Percentiles rank a stretch among this genome's conserved stretches.
These are phyloP conservation scores for Cottus gobio DNA, from an alignment of 2,113 vertebrate genomes.

Conservation along the genomic window DNA sequence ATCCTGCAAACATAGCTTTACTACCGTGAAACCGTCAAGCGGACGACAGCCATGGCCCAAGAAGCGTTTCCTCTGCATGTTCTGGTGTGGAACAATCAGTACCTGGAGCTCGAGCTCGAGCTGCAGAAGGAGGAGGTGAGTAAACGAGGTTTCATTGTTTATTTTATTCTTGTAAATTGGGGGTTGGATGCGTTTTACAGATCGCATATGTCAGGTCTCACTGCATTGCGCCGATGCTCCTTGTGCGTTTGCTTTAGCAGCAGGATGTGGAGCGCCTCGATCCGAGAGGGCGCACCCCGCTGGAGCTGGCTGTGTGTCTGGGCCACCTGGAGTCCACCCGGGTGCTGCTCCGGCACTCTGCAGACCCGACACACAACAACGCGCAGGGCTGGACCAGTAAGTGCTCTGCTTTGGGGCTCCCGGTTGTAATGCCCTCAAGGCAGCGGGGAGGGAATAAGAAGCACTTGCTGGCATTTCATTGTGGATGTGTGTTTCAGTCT, in stretches of 20 bases:
- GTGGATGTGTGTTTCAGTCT: constrained; percentile 81
- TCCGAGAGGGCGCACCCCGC: constrained; percentile 90
- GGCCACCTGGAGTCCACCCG: constrained; percentile 92
- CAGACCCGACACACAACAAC: constrained; percentile 89
- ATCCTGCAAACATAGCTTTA: constrained; percentile 27
- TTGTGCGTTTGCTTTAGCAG: constrained; percentile 72
- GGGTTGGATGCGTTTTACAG: neutral
- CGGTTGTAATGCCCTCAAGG: neutral
- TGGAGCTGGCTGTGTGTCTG: constrained; percentile 93
- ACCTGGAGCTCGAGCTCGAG: constrained; percentile 89
- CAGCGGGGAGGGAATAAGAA: neutral
- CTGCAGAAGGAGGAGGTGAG: constrained; percentile 85
- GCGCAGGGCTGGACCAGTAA: constrained; percentile 92
- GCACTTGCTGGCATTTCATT: neutral
- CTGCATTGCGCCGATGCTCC: constrained; percentile 68
- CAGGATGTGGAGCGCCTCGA: constrained; percentile 89
- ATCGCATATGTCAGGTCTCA: constrained; percentile 27
- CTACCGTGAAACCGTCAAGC: neutral
- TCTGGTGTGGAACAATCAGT: constrained; percentile 91
- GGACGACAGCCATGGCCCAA: constrained; percentile 78
- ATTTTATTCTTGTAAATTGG: neutral
- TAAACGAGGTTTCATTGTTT: neutral
- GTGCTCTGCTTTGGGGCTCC: neutral
- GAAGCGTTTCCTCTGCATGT: constrained; percentile 89
- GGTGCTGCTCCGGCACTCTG: constrained; percentile 90